Evolutionary conservation across 2,888 invertebrate species (phyloP).

Genomic region (Tricholauxania praeusta): DNA sequence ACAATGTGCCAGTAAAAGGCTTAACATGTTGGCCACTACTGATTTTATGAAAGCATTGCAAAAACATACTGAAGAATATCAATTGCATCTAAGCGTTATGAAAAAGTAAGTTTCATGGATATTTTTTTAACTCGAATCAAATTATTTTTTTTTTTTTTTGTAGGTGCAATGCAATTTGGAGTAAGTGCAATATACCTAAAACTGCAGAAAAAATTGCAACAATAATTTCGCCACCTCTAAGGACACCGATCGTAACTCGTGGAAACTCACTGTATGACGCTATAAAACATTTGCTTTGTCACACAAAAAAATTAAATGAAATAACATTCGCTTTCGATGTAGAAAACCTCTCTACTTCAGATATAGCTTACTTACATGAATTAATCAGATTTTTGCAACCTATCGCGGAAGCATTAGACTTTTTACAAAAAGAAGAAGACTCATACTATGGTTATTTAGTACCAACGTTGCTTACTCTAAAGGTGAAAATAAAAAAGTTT

Average conservation of each 20-base stretch:
- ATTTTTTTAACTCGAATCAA: no score
- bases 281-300: constrained; percentile 35
- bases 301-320: constrained; percentile 37
- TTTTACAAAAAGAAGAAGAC: constrained; percentile 38
- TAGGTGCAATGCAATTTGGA: constrained; percentile 31
- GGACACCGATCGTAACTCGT: constrained; percentile 40
- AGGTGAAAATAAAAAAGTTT: constrained; percentile 34
- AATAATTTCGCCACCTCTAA: constrained; percentile 37
- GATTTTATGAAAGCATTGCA: no score
- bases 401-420: constrained; percentile 40
- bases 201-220: constrained; percentile 40
- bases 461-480: constrained; percentile 40
- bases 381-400: constrained; percentile 37
- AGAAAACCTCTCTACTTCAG: constrained; percentile 27
- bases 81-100: no score
- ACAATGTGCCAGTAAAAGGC: no score
- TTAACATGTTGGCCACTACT: no score
- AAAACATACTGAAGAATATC: no score
- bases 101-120: no score
- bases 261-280: constrained; percentile 44
- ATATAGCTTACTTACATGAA: constrained; percentile 40
- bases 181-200: constrained; percentile 38
- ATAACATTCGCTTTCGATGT: constrained; percentile 31
- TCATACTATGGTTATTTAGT: constrained; percentile 43
- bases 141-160: no score